Conservation (phyloP, 2,888 invertebrate species). For the Dicyrtoma fusca region DNA sequence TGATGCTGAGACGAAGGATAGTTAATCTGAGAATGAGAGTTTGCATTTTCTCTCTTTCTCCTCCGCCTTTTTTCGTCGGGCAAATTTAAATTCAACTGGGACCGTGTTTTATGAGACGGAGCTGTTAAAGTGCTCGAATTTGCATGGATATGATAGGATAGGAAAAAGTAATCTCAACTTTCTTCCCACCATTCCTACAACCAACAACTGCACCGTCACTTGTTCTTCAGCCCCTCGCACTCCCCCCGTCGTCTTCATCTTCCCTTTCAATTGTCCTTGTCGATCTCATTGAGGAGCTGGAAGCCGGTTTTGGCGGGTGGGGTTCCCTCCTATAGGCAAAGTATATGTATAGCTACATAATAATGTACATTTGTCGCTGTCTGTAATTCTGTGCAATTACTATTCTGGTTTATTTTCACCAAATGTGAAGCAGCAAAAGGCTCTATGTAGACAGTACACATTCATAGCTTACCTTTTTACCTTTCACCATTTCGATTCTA, state of each 20-base stretch:
- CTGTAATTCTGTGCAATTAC: too few relatives aligned
- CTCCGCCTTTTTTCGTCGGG: slow-evolving; percentile 29
- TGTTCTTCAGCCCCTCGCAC: neutral
- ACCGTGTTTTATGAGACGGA: slow-evolving; percentile 44
- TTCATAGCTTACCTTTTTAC: too few relatives aligned
- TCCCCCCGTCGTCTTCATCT: neutral
- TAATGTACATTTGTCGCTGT: too few relatives aligned
- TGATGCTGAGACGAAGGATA: neutral
- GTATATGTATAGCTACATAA: too few relatives aligned
- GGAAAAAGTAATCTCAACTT: slow-evolving; percentile 47
- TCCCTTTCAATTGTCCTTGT: neutral
- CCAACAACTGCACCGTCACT: neutral
- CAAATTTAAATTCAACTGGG: slow-evolving; percentile 43
- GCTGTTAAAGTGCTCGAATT: slow-evolving; percentile 45
- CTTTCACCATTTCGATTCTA: too few relatives aligned
- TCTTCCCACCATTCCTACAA: slow-evolving; percentile 17
- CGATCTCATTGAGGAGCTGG: too few relatives aligned
- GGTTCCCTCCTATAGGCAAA: too few relatives aligned
- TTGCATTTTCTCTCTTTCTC: slow-evolving; percentile 18
- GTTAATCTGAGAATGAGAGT: slow-evolving; percentile 34
- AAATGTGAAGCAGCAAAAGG: too few relatives aligned
- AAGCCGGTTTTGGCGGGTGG: too few relatives aligned
- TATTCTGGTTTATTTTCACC: too few relatives aligned
- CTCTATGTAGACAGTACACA: too few relatives aligned
- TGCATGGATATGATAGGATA: slow-evolving; percentile 46